A percentile compares a stretch with the other conserved stretches of the same genome.
Conservation (phyloP, 2,113 vertebrate genomes). For the Perca schrenkii region DNA sequence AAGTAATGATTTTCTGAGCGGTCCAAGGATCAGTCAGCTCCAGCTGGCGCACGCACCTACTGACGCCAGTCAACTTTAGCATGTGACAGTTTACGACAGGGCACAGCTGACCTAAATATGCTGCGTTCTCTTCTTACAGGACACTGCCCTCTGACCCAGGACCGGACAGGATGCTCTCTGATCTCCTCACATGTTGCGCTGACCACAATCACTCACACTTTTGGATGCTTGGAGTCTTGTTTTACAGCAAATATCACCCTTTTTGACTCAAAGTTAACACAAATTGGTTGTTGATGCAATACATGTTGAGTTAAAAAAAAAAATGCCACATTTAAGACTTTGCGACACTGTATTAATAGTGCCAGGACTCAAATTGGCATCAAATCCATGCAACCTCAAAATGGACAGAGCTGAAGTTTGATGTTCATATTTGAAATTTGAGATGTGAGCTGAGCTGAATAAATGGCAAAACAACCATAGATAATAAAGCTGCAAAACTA, state of each 20-base stretch:
- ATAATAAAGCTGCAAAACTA: background rate
- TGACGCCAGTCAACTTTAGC: conserved; percentile 26
- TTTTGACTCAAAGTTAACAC: background rate
- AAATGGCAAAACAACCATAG: background rate
- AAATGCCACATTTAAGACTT: background rate
- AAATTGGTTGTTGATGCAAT: background rate
- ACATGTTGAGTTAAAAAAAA: background rate
- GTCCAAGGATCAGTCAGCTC: background rate
- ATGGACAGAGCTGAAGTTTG: background rate
- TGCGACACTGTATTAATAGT: background rate
- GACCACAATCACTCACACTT: conserved; percentile 8
- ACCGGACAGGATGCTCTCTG: conserved; percentile 2
- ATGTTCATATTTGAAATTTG: background rate
- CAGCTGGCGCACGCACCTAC: conserved; percentile 17
- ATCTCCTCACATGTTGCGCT: conserved; percentile 12
- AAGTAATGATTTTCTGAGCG: background rate
- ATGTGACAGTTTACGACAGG: conserved; percentile 38
- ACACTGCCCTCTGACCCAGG: conserved; percentile 35
- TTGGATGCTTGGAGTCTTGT: background rate
- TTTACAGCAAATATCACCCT: background rate
- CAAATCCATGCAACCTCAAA: background rate
- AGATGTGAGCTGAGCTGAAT: too few relatives aligned
- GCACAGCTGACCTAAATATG: conserved; percentile 54
- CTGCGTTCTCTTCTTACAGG: conserved; percentile 46
- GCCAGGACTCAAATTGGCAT: background rate